Base-by-base conservation (phyloP, 2,113 vertebrate genomes). In the Sceloporus tristichus region DNA sequence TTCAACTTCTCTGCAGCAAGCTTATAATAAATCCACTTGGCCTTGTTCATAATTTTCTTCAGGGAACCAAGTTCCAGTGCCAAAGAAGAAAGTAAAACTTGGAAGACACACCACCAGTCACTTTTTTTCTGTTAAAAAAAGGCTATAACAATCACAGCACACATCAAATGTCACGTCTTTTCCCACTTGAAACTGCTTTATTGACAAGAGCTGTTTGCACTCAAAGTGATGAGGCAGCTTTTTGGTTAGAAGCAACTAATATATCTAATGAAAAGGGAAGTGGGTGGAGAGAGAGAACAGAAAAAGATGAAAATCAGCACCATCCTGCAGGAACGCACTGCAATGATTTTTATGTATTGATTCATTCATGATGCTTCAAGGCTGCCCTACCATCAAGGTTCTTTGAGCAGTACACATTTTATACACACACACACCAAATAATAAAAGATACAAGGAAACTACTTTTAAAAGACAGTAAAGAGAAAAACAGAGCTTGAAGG, bases 11-110 rank as follows among this genome's bases (percentile, higher is more conserved):
- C 6, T 65, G 54, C 18, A n/a, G 42, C 1, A 13, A 19, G 21
- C 6, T 53, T 27, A 38, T 27, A 71, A 29, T 29, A 27, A 59
- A 29, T 40, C 8, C 56, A 11, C 68, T 71, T 71, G 68, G 29
- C 68, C 38, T 85, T 77, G 13, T 54, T 56, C n/a, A 25, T 10
- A 85, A 42, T 6, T 27, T 85, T 21, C 73, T 13, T 88, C 86
- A 91, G 86, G 82, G 91, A 70, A 84, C 86, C 84, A 87, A 71
- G 65, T 29, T 6, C 40, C 80, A 79, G 82, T 74, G 89, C 87
- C 92, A 85, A 79, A 23, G 42, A 29, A 70, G 87, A 85, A 84
- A 90, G 85, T 71, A 88, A 90, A 85, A 85, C n/a, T 91, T 90
- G 91, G 91, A 92, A 89, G 68, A 90, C 68, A 71, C 27, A 29